Evolutionary conservation across 2,888 invertebrate genomes (phyloP).

Genomic region (Pedicia rivosa): DNA sequence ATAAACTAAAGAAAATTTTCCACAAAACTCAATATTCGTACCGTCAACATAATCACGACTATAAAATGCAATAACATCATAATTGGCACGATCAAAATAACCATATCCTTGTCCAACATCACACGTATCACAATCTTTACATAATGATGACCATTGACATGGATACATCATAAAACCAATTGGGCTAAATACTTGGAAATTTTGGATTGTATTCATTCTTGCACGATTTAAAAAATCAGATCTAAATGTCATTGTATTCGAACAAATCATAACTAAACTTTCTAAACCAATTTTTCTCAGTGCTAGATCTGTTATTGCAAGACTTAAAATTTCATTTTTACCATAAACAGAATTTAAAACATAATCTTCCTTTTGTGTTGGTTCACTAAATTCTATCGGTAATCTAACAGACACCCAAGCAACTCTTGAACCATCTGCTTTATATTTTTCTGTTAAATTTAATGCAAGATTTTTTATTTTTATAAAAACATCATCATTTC

Average conservation of each 20-base stretch:
- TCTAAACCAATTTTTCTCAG: slow-evolving; percentile 54
- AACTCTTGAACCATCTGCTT: slow-evolving; percentile 48
- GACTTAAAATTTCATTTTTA: slow-evolving; percentile 25
- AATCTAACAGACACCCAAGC: slow-evolving; percentile 53
- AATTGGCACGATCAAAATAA: slow-evolving; percentile 60
- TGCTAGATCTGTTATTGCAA: slow-evolving; percentile 48
- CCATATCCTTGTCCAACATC: slow-evolving; percentile 62
- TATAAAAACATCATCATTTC: slow-evolving; percentile 40
- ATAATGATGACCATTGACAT: slow-evolving; percentile 40
- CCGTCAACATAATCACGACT: slow-evolving; percentile 59
- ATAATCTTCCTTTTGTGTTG: slow-evolving; percentile 15
- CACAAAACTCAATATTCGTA: slow-evolving; percentile 2
- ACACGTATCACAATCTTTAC: slow-evolving; percentile 34
- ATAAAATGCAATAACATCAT: slow-evolving; percentile 64
- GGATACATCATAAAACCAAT: slow-evolving; percentile 81
- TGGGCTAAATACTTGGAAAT: slow-evolving; percentile 83
- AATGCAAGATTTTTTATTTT: slow-evolving; percentile 46
- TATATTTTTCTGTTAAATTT: slow-evolving; percentile 45
- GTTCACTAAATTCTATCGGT: slow-evolving; percentile 26
- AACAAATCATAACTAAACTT: slow-evolving; percentile 50
- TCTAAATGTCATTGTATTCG: slow-evolving; percentile 51
- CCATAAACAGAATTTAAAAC: slow-evolving; percentile 28
- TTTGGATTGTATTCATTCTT: slow-evolving; percentile 85
- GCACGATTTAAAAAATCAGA: slow-evolving; percentile 82
- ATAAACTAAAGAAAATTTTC: slow-evolving; percentile 4